These are phyloP conservation scores for Meganola albula DNA, from an alignment of 2,888 invertebrate species.

Conservation along the genomic window DNA sequence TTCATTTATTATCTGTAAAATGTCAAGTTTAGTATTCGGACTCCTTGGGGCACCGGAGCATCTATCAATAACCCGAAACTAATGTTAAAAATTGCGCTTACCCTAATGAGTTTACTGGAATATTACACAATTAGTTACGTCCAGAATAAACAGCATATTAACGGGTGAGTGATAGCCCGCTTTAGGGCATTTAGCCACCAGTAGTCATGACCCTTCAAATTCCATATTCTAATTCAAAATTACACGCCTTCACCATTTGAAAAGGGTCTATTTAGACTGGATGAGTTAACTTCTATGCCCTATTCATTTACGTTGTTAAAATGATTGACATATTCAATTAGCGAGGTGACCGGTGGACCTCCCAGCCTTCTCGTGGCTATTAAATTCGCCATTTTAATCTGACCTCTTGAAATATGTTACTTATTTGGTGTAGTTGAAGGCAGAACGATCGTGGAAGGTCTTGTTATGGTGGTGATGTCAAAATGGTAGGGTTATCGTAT, in stretches of 20 bases:
- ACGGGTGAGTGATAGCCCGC: conserved; percentile 53
- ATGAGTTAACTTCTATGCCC: conserved; percentile 52
- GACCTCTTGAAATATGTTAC: conserved; percentile 27
- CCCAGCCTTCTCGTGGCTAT: conserved; percentile 68
- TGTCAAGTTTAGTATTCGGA: too few relatives aligned
- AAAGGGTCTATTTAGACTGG: conserved; percentile 45
- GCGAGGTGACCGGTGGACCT: conserved; percentile 80
- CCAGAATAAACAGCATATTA: conserved; percentile 50
- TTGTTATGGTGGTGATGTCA: conserved; percentile 33
- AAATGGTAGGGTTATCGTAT: conserved; percentile 52
- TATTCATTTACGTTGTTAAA: conserved; percentile 83
- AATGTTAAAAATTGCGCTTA: too few relatives aligned
- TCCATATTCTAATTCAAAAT: conserved; percentile 8
- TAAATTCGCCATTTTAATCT: conserved; percentile 38
- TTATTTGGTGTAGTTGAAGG: conserved; percentile 1
- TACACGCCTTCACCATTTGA: conserved; percentile 20
- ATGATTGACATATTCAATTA: conserved; percentile 90
- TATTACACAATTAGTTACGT: conserved; percentile 64
- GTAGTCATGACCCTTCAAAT: conserved; percentile 24
- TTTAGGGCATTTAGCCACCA: conserved; percentile 56
- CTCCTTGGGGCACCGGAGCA: too few relatives aligned
- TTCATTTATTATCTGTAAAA: too few relatives aligned
- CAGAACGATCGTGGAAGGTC: conserved; percentile 27
- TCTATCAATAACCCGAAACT: too few relatives aligned
- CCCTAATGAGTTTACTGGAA: conserved; percentile 66